phyloP scores from a whole-genome alignment of 2,797 vertebrate species.

The Florisuga fusca region DNA sequence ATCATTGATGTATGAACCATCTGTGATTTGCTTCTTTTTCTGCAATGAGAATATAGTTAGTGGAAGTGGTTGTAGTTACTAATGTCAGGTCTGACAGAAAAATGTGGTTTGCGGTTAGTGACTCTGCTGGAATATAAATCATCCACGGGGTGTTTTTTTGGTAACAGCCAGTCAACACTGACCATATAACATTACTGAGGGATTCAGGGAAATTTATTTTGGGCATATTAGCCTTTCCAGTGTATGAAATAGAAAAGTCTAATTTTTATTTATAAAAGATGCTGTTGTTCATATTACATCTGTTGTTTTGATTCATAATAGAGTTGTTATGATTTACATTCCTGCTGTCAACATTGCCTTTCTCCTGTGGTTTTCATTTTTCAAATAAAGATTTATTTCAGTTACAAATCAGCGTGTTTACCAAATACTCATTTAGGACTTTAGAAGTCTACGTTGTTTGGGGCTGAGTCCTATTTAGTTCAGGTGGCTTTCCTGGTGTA shows the following conservation, averaged over 20 bases:
- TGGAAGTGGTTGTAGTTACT: not conserved
- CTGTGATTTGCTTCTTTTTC: not conserved
- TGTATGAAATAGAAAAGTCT: constrained; percentile 7
- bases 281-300: constrained; percentile 14
- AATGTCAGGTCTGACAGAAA: not conserved
- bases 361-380: constrained; percentile 14
- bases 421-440: not conserved
- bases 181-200: constrained; percentile 4
- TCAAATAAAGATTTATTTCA: constrained; percentile 1
- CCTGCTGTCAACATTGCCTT: not conserved
- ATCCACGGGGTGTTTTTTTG: not conserved
- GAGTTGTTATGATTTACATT: not conserved
- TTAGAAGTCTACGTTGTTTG: not conserved
- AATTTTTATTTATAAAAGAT: constrained; percentile 42
- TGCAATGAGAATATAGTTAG: not conserved
- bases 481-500: not conserved
- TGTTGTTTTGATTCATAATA: constrained; percentile 44
- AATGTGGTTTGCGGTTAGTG: constrained; percentile 30
- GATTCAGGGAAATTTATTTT: constrained; percentile 43
- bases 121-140: constrained; percentile 36
- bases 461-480: not conserved
- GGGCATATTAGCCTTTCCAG: not conserved
- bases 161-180: not conserved
- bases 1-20: not conserved
- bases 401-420: not conserved